Evolutionary conservation across 2,888 invertebrate species (phyloP), one percentile per base, ranked within the genome.

Genomic region (Stramonita haemastoma): DNA sequence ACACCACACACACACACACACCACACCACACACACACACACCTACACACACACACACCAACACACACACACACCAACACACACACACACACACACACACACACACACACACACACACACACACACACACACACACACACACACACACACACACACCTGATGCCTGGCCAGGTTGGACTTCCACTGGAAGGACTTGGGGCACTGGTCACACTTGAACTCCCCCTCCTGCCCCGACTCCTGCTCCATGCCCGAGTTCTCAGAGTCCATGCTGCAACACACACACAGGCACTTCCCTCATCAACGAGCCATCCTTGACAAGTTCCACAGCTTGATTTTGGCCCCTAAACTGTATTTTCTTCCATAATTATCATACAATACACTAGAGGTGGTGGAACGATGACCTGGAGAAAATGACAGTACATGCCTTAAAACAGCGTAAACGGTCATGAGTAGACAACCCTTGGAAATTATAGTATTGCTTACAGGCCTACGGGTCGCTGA

Each of bases 111-210:
- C 87, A 19, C 56, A 60, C 86, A 29, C 57, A 86, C 32, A 17
- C 60, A 60, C 86, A 29, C 86, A 86, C 86, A 8, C 57, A 86
- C 60, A 13, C 57, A 70, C 66, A 46, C 29, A 70, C 77, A 29
- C 77, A n/a, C 77, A 29, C n/a, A n/a, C 77, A 29, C 77, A 77
- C 77, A 13, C 87, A 98, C 97, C 90, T 98, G 97, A 96, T 99
- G 99, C 87, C 98, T 97, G 91, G 98, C 97, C 89, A 98, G 96
- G 91, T 98, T 97, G 0, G 98, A 97, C 86, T 98, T 97, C 97
- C 98, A 97, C 93, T 98, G 97, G 96, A 98, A 99, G 8, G 97
- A 97, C 93, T 97, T 97, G 36, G 98, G 97, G 96, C 98, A 99
- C 91, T 97, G 97, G 93, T 98, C 98, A 96, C 99, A 99, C 94